Base-by-base conservation (phyloP, 92 coral and sea anemone species). In the Hydrozoanthus gracilis region DNA sequence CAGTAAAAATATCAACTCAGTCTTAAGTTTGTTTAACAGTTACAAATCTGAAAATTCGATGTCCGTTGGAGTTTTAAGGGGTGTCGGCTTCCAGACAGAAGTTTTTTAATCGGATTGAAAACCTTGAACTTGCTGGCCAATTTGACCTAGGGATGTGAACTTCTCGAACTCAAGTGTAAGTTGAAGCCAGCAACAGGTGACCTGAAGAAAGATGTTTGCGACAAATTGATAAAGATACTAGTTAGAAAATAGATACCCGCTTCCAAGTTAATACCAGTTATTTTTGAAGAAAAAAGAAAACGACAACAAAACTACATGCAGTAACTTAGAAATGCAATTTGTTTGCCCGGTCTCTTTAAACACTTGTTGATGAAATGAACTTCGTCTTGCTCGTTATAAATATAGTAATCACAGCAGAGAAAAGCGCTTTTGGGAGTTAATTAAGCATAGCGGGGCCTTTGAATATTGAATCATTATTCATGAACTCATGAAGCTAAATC, bases 41-140 rank as follows among this genome's bases (percentile, higher is more conserved):
- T 39, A 13, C 44, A 62, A 47, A 54, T 18, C 44, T 20, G 65
- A 76, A 76, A 54, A 76, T 7, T 51, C 17, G 27, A 3, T 9
- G 64, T 52, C 64, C n/a, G n/a, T 64, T 27, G 56, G 27, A 65
- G 50, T 66, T 46, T 11, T 65, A 49, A 27, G 17, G 73, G 51
- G 75, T 44, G 46, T 56, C 49, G 47, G 66, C 20, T 80, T 50
- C 74, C 62, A 45, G 85, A 80, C 61, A n/a, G 18, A 62, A 45
- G 54, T 44, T 27, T 17, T 80, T 80, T 64, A 80, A 80, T 80
- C 85, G 74, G 61, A 64, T 80, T 65, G 85, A 48, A 76, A 80
- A 80, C 85, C 85, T 80, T 80, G 85, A 80, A 80, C 85, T 80
- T 80, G 85, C 46, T 80, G 51, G 73, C 55, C 47, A 49, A 80